A percentile compares a stretch with the other conserved stretches of the same genome.
phyloP scores from a whole-genome alignment of 2,113 vertebrate genomes.

The Cheirogaleus medius region DNA sequence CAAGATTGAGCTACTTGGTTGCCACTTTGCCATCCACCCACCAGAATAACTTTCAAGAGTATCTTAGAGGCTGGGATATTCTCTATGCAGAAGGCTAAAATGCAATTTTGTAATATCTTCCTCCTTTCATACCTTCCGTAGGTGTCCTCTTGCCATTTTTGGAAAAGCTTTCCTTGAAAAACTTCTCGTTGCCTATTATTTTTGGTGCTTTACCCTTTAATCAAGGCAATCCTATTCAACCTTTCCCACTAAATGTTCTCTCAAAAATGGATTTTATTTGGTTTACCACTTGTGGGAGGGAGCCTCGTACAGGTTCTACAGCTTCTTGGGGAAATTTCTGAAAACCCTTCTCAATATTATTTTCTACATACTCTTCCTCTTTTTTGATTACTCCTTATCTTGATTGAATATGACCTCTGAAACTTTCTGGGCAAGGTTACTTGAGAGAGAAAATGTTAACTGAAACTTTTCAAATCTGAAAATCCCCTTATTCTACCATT shows the following conservation, averaged over 20 bases:
- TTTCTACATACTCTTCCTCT: neutral
- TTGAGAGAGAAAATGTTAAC: neutral
- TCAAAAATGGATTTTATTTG: constrained; percentile 15
- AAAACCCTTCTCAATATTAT: neutral
- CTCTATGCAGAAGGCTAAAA: neutral
- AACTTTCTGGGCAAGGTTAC: neutral
- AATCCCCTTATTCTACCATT: neutral
- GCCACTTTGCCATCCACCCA: neutral
- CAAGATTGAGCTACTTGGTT: neutral
- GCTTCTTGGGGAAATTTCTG: neutral
- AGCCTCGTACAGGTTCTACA: neutral
- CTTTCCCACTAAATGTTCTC: neutral
- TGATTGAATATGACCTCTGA: neutral
- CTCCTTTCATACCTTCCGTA: neutral
- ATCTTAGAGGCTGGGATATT: neutral
- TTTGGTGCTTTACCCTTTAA: neutral
- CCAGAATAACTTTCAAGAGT: neutral
- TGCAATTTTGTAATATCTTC: neutral
- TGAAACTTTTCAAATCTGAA: neutral
- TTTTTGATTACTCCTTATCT: neutral
- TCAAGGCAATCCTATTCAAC: neutral
- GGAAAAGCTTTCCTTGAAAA: constrained; percentile 6
- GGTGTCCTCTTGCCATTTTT: neutral
- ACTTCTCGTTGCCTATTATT: neutral
- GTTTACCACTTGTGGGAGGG: neutral